Evolutionary conservation across 2,888 invertebrate species (phyloP).

Genomic region (Spicauda simplicius): DNA sequence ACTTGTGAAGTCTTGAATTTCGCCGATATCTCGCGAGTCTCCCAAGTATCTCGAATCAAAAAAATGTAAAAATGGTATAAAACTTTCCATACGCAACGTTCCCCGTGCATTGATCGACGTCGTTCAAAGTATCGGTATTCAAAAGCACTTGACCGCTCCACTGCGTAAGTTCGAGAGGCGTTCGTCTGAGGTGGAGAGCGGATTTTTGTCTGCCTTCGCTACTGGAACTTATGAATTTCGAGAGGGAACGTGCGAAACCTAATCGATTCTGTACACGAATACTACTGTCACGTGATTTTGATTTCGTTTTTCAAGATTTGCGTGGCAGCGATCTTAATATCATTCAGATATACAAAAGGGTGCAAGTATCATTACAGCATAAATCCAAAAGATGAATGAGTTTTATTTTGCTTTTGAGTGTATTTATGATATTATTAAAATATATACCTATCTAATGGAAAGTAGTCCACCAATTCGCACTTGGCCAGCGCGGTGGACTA

Average conservation of each 20-base stretch:
- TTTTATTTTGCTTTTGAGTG: too few relatives aligned
- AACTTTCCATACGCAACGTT: not conserved
- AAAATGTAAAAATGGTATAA: not conserved
- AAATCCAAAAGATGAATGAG: too few relatives aligned
- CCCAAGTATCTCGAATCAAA: too few relatives aligned
- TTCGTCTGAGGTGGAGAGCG: slow-evolving; percentile 36
- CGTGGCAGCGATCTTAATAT: too few relatives aligned
- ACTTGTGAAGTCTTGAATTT: not conserved
- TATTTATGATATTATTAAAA: too few relatives aligned
- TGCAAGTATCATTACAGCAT: too few relatives aligned
- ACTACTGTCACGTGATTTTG: not conserved
- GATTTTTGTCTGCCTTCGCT: slow-evolving; percentile 30
- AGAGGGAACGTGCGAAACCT: slow-evolving; percentile 13
- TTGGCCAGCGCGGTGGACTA: too few relatives aligned
- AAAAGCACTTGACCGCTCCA: slow-evolving; percentile 44
- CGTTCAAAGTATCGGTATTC: slow-evolving; percentile 41
- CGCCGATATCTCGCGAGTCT: too few relatives aligned
- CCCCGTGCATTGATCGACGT: slow-evolving; percentile 23
- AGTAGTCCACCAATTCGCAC: too few relatives aligned
- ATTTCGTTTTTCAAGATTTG: not conserved
- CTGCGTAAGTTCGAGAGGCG: slow-evolving; percentile 39
- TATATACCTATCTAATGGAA: too few relatives aligned
- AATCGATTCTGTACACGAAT: slow-evolving; percentile 8
- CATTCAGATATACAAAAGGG: too few relatives aligned
- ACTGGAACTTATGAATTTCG: slow-evolving; percentile 4